These are phyloP conservation scores for Cassiopea andromeda DNA, from an alignment of 30 jellyfish, hydroid and myxozoan genomes.

Conservation along the genomic window DNA sequence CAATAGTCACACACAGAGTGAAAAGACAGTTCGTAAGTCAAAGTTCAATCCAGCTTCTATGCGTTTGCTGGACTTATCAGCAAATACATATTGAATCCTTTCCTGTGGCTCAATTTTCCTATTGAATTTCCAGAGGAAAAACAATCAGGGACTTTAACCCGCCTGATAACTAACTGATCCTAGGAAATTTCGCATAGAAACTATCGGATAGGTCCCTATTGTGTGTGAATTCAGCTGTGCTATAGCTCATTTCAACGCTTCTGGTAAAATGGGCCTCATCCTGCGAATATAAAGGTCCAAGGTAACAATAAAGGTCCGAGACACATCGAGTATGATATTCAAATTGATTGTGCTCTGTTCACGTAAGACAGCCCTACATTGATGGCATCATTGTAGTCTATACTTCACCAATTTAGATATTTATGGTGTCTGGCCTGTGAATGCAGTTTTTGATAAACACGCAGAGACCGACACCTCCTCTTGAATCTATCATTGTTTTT, in stretches of 20 bases:
- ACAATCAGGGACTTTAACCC: constrained; percentile 24
- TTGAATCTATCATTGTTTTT: too few species aligned
- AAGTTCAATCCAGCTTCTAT: background rate
- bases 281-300: constrained; percentile 10
- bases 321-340: background rate
- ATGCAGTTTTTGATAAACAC: background rate
- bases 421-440: background rate
- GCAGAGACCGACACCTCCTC: background rate
- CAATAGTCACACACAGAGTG: too few species aligned
- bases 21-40: background rate
- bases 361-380: background rate
- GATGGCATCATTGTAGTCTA: background rate
- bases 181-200: constrained; percentile 16
- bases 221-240: constrained; percentile 15
- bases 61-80: background rate
- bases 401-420: background rate
- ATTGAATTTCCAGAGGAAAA: background rate
- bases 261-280: constrained; percentile 23
- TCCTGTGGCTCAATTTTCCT: constrained; percentile 30
- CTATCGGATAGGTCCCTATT: constrained; percentile 23
- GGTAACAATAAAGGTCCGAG: background rate
- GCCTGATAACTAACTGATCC: constrained; percentile 6
- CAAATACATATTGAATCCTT: constrained; percentile 16
- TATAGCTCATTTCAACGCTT: constrained; percentile 10
- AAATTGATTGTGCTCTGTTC: background rate